Conservation (phyloP, 2,888 invertebrate genomes). For the Chelonus formosanus region DNA sequence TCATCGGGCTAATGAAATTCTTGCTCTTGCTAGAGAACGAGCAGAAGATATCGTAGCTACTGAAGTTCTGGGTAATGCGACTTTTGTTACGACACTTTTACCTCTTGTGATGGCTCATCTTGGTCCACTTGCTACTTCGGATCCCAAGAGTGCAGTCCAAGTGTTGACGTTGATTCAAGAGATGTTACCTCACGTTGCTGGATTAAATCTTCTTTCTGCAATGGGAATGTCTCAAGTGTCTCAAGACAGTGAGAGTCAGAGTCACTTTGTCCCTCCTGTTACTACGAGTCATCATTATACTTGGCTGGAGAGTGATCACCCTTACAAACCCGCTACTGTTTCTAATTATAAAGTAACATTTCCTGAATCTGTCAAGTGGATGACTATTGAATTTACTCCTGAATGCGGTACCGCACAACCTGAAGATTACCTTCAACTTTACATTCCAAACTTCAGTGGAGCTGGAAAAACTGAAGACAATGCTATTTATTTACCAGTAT, state of each 20-base stretch:
- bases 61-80: constrained; percentile 70
- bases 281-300: constrained; percentile 90
- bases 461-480: constrained; percentile 47
- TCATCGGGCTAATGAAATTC: constrained; percentile 78
- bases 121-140: constrained; percentile 80
- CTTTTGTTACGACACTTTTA: constrained; percentile 78
- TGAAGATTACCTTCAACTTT: constrained; percentile 86
- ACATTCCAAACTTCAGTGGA: constrained; percentile 68
- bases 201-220: constrained; percentile 76
- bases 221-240: constrained; percentile 64
- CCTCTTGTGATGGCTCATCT: constrained; percentile 88
- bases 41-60: constrained; percentile 70
- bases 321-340: constrained; percentile 89
- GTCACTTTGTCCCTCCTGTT: constrained; percentile 52
- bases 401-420: constrained; percentile 92
- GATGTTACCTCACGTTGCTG: constrained; percentile 86
- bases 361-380: constrained; percentile 88
- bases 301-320: constrained; percentile 95
- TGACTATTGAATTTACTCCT: constrained; percentile 92
- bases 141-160: constrained; percentile 87
- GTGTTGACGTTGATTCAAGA: constrained; percentile 87
- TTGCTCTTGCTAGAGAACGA: constrained; percentile 79
- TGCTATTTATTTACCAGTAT: constrained; percentile 72
- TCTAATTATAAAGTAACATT: constrained; percentile 89
- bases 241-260: constrained; percentile 60